Evolutionary conservation across 2,113 vertebrate genomes (phyloP).

Genomic region (Tringa solitaria): DNA sequence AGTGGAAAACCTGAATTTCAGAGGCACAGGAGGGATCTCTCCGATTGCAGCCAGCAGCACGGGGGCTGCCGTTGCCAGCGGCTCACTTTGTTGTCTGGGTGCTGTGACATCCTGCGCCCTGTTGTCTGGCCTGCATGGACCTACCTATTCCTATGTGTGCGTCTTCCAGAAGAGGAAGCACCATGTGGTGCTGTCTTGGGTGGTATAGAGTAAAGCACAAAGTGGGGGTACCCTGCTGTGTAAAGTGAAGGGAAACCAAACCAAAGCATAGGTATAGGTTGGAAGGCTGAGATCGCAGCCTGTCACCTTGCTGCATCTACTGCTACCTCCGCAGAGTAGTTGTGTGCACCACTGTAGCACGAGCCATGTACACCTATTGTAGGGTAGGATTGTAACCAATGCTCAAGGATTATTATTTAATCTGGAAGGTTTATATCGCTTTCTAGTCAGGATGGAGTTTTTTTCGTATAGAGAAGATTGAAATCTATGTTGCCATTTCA

Average conservation of each 20-base stretch:
- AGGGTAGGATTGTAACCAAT: not conserved
- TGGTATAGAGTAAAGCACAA: not conserved
- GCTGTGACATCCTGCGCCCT: accelerated
- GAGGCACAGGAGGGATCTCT: not conserved
- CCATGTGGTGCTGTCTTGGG: not conserved
- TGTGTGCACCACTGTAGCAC: not conserved
- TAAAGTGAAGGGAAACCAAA: not conserved
- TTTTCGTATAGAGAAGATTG: not conserved
- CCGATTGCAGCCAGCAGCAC: not conserved
- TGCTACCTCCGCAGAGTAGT: accelerated
- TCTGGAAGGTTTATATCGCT: not conserved
- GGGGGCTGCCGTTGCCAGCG: not conserved
- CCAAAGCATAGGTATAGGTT: not conserved
- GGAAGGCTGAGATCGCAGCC: not conserved
- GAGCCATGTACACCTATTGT: accelerated
- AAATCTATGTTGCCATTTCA: not conserved
- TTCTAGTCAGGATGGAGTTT: not conserved
- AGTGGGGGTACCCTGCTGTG: not conserved
- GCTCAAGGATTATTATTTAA: not conserved
- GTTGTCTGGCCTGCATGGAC: not conserved
- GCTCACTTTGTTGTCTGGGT: not conserved
- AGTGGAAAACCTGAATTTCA: not conserved
- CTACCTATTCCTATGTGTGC: not conserved
- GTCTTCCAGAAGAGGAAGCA: not conserved
- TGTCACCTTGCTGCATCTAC: not conserved